phyloP scores from a whole-genome alignment of 2,888 invertebrate genomes.

The Cryptocheilus praepositus region DNA sequence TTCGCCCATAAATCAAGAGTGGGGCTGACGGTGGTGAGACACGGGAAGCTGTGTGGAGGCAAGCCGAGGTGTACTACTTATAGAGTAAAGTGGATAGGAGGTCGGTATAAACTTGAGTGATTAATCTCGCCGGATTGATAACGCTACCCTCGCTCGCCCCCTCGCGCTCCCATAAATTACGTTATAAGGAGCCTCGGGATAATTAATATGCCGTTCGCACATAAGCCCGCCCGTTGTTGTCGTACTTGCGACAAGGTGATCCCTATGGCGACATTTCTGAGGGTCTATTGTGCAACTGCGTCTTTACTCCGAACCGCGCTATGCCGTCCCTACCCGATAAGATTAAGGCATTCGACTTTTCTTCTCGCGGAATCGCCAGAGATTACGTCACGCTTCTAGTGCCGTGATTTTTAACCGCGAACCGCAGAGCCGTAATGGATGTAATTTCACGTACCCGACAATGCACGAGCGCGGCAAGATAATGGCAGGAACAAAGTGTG shows the following conservation, averaged over 20 bases:
- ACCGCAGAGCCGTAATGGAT: too few species aligned
- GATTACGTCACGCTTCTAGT: too few species aligned
- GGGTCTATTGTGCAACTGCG: constrained; percentile 30
- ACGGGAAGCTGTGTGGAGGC: constrained; percentile 53
- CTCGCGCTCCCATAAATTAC: constrained; percentile 69
- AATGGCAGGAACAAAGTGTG: too few species aligned
- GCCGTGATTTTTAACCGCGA: too few species aligned
- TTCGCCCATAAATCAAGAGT: constrained; percentile 67
- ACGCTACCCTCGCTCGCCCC: constrained; percentile 57
- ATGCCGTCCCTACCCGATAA: constrained; percentile 12
- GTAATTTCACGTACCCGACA: too few species aligned
- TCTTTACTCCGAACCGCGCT: constrained; percentile 28
- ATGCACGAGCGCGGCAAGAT: too few species aligned
- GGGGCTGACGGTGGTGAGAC: constrained; percentile 56
- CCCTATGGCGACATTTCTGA: constrained; percentile 25
- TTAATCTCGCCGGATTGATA: constrained; percentile 72
- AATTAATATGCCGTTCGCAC: constrained; percentile 63
- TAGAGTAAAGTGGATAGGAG: constrained; percentile 64
- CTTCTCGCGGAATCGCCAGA: constrained; percentile 4
- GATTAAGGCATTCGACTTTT: constrained; percentile 17
- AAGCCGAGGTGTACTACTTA: constrained; percentile 62
- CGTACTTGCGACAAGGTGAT: constrained; percentile 44
- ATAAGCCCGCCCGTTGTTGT: constrained; percentile 43
- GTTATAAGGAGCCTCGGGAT: constrained; percentile 64
- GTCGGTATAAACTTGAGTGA: constrained; percentile 69